phyloP scores from a whole-genome alignment of 2,113 vertebrate genomes.

The Manacus vitellinus region DNA sequence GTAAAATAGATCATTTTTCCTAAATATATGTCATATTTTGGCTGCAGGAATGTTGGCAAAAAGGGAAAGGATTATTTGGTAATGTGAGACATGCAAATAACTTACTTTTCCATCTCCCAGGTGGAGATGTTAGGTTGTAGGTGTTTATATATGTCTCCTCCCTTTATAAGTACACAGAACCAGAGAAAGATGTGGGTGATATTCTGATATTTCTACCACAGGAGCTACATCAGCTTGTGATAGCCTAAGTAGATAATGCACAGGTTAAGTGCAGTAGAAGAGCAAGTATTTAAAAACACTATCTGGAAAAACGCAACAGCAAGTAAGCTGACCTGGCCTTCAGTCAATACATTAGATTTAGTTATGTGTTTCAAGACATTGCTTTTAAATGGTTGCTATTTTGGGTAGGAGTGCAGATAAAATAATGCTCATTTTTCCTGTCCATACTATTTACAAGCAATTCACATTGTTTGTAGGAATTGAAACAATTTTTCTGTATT shows the following conservation, averaged over 20 bases:
- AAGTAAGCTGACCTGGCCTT: neutral
- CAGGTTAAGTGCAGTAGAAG: neutral
- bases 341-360: neutral
- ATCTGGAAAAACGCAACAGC: neutral
- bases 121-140: neutral
- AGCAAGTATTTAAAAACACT: neutral
- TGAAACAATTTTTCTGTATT: neutral
- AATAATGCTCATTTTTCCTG: neutral
- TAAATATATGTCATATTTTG: neutral
- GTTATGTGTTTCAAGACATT: neutral
- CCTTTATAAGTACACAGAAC: neutral
- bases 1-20: neutral
- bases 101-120: neutral
- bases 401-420: neutral
- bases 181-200: neutral
- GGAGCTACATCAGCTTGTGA: neutral
- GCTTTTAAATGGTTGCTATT: neutral
- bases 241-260: neutral
- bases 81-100: neutral
- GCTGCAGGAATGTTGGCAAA: neutral
- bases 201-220: neutral
- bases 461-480: neutral
- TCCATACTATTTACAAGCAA: neutral
- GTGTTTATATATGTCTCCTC: neutral
- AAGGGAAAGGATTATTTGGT: neutral